Evolutionary conservation across 2,888 invertebrate species (phyloP), one percentile per base, ranked within the genome.

Genomic region (Epinotia ramella): DNA sequence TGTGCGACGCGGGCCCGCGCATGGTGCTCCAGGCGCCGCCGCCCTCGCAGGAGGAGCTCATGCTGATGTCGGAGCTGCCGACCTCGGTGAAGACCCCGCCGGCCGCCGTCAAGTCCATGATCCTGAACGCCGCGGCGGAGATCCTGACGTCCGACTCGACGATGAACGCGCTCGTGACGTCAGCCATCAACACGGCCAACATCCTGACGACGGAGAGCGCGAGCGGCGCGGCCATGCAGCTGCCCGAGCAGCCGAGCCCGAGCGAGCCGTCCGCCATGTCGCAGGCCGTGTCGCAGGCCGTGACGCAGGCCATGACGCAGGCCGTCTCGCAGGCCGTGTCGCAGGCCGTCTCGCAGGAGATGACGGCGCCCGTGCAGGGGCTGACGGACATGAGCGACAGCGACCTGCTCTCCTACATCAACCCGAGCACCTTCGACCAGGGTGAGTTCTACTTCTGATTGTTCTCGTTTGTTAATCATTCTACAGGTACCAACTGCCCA

Each of bases 361-460:
- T 96, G 89, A 88, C 92, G 81, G 95, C 95, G 95, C 91, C 97
- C 95, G 94, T 94, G 71, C 96, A 97, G 86, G 96, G 97, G 65
- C 95, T 98, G 81, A 97, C 97, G 12, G 96, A 97, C 83, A 97
- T 98, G 96, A 97, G 97, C 79, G 98, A 98, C 89, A 97, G 97
- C 90, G 98, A 98, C 92, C 95, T 98, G 81, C 96, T 98, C 82
- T 97, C 97, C 88, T 97, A 97, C 91, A 98, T 98, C 82, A 98
- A 98, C 94, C 97, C 98, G 69, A 97, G 97, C 95, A 97, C 97
- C 89, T 98, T 98, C 89, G 98, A 98, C 92, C 97, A 96, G 95
- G 96, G 96, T 96, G 95, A 94, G 95, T 93, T 88, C 84, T 66
- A n/a, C 59, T 76, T 49, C 62, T 76, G 62, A 67, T 65, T 46